phyloP scores from a whole-genome alignment of 2,797 vertebrate genomes.

The Myoxocephalus aenaeus region DNA sequence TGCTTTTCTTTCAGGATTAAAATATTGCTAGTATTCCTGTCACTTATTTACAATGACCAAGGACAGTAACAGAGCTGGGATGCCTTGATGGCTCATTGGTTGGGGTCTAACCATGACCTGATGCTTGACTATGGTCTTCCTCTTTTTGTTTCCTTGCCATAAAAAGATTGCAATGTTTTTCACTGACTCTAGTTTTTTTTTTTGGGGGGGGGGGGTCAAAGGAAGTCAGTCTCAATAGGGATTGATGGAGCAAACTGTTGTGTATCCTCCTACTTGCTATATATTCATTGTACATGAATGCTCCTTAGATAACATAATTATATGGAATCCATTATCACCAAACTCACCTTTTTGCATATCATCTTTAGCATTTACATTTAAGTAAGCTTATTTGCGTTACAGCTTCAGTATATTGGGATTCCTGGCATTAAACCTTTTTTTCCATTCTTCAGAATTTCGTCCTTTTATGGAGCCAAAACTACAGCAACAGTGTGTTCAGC shows the following conservation, averaged over 20 bases:
- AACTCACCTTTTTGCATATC: not conserved
- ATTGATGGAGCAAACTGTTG: not conserved
- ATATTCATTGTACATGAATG: not conserved
- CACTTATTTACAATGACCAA: not conserved
- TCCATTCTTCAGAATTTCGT: constrained; percentile 1
- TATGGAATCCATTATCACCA: not conserved
- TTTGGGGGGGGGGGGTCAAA: not conserved
- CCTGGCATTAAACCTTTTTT: constrained; percentile 13
- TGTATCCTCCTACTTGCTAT: not conserved
- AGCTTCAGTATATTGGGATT: constrained; percentile 7
- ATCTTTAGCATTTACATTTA: constrained; percentile 1
- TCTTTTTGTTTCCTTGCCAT: constrained; percentile 5
- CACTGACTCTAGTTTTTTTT: not conserved
- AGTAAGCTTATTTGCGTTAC: not conserved
- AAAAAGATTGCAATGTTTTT: not conserved
- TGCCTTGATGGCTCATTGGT: not conserved
- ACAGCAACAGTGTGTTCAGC: constrained; percentile 1
- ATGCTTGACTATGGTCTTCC: constrained; percentile 5
- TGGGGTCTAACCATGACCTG: not conserved
- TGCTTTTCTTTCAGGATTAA: constrained; percentile 19
- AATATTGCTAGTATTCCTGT: constrained; percentile 3
- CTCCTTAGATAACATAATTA: not conserved
- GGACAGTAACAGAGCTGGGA: not conserved
- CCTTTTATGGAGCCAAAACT: not conserved
- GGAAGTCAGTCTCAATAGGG: not conserved